A percentile compares a stretch with the other conserved stretches of the same genome.
Conservation (phyloP, 2,888 invertebrate genomes). For the Agrochola macilenta region DNA sequence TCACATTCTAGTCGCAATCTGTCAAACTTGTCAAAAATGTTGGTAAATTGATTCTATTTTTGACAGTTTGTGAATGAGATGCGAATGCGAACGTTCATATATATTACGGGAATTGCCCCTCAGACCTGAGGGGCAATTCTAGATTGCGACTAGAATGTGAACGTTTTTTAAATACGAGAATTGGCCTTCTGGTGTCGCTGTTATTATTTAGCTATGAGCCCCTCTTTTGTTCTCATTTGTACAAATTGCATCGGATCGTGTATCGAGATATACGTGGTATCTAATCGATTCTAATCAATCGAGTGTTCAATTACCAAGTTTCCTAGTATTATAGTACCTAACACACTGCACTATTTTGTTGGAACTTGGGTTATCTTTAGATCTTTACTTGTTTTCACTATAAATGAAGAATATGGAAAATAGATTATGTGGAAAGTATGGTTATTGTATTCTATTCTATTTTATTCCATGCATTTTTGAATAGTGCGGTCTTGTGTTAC, state of each 20-base stretch:
- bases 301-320: conserved; percentile 8
- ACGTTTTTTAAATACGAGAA: no score
- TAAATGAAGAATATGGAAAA: not conserved
- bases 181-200: no score
- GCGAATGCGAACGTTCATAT: no score
- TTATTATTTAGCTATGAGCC: not conserved
- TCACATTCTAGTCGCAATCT: no score
- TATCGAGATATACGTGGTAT: conserved; percentile 6
- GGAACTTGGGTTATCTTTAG: conserved; percentile 13
- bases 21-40: no score
- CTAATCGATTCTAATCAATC: conserved; percentile 8
- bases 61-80: no score
- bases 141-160: no score
- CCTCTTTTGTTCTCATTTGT: conserved; percentile 3
- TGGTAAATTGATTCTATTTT: no score
- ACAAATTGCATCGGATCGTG: conserved; percentile 5
- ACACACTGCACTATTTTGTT: conserved; percentile 18
- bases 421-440: not conserved
- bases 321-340: conserved; percentile 29
- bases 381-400: conserved; percentile 12
- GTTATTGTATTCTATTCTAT: not conserved
- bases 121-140: no score
- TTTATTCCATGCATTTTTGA: not conserved
- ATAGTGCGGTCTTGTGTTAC: not conserved
- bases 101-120: no score